phyloP scores from a whole-genome alignment of 2,113 vertebrate genomes.

The Axis porcinus region DNA sequence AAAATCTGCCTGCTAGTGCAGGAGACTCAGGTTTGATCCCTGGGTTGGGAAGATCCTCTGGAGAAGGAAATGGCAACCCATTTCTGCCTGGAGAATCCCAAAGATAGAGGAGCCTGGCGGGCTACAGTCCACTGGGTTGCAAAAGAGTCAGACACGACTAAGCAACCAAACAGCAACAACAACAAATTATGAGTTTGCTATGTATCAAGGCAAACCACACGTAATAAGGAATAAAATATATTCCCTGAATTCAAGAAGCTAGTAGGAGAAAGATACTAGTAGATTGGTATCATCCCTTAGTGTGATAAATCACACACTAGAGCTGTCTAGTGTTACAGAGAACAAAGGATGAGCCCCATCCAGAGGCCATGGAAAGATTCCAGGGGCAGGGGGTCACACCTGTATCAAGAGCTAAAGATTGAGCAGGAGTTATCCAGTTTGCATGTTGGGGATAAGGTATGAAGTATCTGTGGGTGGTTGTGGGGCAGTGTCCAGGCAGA shows the following conservation, averaged over 20 bases:
- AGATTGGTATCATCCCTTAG: background rate
- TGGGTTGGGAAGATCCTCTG: background rate
- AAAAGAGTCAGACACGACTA: background rate
- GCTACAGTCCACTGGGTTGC: background rate
- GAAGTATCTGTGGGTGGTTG: background rate
- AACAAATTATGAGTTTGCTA: background rate
- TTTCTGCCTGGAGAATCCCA: background rate
- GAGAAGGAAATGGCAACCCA: background rate
- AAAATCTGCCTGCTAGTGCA: background rate
- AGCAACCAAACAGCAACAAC: background rate
- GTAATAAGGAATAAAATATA: background rate
- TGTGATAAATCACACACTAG: background rate
- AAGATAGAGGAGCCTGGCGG: fast-evolving
- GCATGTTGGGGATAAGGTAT: background rate
- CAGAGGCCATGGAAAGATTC: background rate
- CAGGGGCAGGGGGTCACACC: background rate
- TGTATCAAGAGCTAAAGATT: background rate
- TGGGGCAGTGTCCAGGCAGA: too few species aligned
- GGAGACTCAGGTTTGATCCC: background rate
- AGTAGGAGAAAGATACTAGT: background rate
- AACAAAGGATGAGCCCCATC: background rate
- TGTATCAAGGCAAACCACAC: background rate
- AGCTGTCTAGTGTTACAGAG: background rate
- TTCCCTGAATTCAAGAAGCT: background rate
- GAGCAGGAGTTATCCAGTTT: background rate